phyloP scores from a whole-genome alignment of 2,888 invertebrate species.

The Stegophylla sp. region DNA sequence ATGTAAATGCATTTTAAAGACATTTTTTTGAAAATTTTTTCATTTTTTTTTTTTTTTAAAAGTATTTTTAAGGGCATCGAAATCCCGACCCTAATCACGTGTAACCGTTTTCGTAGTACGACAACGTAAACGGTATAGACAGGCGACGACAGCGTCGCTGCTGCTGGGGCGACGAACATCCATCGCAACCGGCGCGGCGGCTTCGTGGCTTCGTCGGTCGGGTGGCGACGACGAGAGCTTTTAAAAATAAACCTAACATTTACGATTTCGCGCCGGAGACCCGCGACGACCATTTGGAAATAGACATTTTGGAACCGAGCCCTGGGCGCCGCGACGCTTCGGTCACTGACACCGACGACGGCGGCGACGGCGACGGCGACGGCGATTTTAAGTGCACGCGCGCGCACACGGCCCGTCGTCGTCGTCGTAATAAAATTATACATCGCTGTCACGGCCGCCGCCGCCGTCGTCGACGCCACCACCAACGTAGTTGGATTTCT shows the following conservation, averaged over 20 bases:
- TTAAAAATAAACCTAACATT: slow-evolving; percentile 59
- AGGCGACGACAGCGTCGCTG: not conserved
- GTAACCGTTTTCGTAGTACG: too few species aligned
- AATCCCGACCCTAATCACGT: too few species aligned
- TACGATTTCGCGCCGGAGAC: slow-evolving; percentile 57
- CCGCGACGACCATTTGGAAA: slow-evolving; percentile 56
- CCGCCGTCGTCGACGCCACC: not conserved
- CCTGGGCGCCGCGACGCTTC: slow-evolving; percentile 58
- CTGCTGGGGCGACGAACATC: not conserved
- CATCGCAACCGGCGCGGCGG: too few species aligned
- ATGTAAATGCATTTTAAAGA: too few species aligned
- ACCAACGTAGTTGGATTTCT: slow-evolving; percentile 19
- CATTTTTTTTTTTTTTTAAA: too few species aligned
- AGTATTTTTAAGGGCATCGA: too few species aligned
- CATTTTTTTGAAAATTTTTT: too few species aligned
- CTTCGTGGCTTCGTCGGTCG: not conserved
- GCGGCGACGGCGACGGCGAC: slow-evolving; percentile 38
- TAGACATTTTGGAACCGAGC: slow-evolving; percentile 59
- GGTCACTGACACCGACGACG: slow-evolving; percentile 58
- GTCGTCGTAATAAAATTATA: slow-evolving; percentile 33
- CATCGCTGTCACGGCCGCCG: not conserved
- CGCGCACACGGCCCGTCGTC: slow-evolving; percentile 6
- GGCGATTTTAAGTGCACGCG: slow-evolving; percentile 57
- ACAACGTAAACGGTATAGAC: not conserved
- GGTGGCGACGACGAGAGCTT: slow-evolving; percentile 41